phyloP scores from a whole-genome alignment of 2,888 invertebrate species.

The Cosmia trapezina region DNA sequence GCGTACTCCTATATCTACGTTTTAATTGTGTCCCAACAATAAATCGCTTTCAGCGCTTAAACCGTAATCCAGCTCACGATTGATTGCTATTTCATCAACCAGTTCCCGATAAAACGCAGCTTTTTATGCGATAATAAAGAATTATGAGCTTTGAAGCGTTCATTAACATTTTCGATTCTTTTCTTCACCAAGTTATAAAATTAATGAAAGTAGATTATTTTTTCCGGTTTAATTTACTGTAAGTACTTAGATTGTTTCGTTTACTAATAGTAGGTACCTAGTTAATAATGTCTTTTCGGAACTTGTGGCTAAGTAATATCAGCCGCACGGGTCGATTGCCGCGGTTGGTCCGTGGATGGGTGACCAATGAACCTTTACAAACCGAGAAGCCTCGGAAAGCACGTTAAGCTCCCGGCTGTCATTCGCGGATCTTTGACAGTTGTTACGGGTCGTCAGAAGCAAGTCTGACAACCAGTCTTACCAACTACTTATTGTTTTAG shows the following conservation, averaged over 20 bases:
- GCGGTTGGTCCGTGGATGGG: no score
- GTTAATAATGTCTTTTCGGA: no score
- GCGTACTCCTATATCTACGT: constrained; percentile 9
- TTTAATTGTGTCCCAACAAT: constrained; percentile 50
- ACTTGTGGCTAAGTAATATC: no score
- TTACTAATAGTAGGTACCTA: not conserved
- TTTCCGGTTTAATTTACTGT: not conserved
- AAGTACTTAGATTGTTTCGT: not conserved
- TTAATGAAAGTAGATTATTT: not conserved
- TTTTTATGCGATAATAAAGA: constrained; percentile 45
- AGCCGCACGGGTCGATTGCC: no score
- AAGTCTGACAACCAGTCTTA: no score
- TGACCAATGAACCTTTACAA: no score
- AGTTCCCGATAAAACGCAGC: constrained; percentile 43
- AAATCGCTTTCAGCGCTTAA: constrained; percentile 52
- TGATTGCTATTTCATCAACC: constrained; percentile 68
- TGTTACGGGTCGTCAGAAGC: no score
- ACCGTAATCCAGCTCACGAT: constrained; percentile 56
- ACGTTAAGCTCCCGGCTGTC: no score
- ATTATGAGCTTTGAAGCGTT: constrained; percentile 22
- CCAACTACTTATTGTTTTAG: no score
- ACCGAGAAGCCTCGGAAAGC: no score
- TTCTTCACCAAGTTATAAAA: not conserved
- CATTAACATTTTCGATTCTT: not conserved
- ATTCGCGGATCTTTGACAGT: no score